Percentiles rank a stretch among this genome's conserved stretches.
phyloP scores from a whole-genome alignment of 2,797 vertebrate genomes.

The Phyllotis vaccarum region DNA sequence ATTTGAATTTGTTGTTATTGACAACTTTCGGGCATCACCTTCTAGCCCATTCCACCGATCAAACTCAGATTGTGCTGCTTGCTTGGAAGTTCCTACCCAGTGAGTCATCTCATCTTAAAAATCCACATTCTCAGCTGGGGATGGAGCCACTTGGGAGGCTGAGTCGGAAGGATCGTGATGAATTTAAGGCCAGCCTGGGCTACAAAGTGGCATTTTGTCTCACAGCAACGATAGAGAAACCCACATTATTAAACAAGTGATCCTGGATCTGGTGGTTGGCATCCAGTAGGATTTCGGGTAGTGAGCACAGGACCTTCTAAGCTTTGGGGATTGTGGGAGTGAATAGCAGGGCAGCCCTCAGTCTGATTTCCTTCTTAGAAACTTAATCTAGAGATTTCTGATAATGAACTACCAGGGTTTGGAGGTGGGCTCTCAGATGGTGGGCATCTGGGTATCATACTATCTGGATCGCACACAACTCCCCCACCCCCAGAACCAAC shows the following conservation, averaged over 20 bases:
- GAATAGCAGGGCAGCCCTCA: no score
- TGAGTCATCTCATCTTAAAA: neutral
- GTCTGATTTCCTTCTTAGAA: neutral
- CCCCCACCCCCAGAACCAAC: neutral
- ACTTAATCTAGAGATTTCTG: neutral
- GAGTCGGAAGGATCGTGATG: neutral
- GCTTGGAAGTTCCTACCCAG: neutral
- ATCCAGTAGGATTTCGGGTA: constrained; percentile 99
- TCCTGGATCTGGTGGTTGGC: neutral
- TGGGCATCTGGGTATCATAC: neutral
- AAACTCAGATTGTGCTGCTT: neutral
- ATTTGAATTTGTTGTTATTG: neutral
- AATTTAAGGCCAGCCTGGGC: neutral
- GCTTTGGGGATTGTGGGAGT: constrained; percentile 96
- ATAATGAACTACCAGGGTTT: neutral
- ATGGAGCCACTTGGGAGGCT: neutral
- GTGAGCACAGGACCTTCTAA: constrained; percentile 97
- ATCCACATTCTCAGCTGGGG: neutral
- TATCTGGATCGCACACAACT: no score
- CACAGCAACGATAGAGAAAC: neutral
- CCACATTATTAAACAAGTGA: constrained; percentile 49
- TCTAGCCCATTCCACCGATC: neutral
- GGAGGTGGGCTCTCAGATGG: neutral
- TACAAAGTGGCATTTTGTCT: neutral
- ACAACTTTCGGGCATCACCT: neutral